Percentiles rank a stretch among this genome's conserved stretches.
Evolutionary conservation across 1,140 invertebrate species (phyloP).

Genomic region (Drosophila ficusphila): DNA sequence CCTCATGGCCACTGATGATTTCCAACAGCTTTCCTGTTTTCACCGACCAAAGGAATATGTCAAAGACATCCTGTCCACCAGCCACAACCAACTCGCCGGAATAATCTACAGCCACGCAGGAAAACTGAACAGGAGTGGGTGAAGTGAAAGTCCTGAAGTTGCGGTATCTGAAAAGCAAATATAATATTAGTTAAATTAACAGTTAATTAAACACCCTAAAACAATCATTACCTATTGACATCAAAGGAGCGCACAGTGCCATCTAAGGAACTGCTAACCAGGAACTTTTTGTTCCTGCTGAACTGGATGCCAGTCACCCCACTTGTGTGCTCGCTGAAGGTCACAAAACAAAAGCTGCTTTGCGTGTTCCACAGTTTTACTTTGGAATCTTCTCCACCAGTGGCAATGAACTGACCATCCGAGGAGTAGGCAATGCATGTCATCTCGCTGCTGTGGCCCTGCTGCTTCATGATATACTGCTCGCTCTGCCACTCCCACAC

Average conservation of each 20-base stretch:
- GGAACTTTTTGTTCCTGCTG: conserved; percentile 95
- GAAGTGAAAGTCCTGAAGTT: conserved; percentile 98
- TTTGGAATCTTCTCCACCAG: conserved; percentile 97
- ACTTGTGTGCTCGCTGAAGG: conserved; percentile 95
- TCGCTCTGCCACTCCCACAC: conserved; percentile 99
- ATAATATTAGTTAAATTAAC: conserved; percentile 72
- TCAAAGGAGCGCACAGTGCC: conserved; percentile 98
- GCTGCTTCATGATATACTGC: conserved; percentile 98
- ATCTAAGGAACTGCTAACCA: conserved; percentile 96
- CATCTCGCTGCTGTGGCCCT: conserved; percentile 96
- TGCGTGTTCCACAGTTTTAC: conserved; percentile 97
- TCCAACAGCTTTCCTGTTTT: conserved; percentile 95
- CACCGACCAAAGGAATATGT: conserved; percentile 98
- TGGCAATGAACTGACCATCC: conserved; percentile 95
- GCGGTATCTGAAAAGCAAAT: conserved; percentile 87
- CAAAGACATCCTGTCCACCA: conserved; percentile 96
- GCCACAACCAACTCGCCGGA: conserved; percentile 96
- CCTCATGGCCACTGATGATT: conserved; percentile 96
- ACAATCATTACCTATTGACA: conserved; percentile 87
- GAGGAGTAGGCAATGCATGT: conserved; percentile 94
- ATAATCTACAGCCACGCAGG: conserved; percentile 94
- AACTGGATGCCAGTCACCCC: conserved; percentile 93
- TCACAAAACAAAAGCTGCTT: conserved; percentile 97
- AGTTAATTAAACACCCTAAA: neutral
- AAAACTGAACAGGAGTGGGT: conserved; percentile 95